Conservation (phyloP, 2,797 vertebrate genomes). For the Ataeniobius toweri region DNA sequence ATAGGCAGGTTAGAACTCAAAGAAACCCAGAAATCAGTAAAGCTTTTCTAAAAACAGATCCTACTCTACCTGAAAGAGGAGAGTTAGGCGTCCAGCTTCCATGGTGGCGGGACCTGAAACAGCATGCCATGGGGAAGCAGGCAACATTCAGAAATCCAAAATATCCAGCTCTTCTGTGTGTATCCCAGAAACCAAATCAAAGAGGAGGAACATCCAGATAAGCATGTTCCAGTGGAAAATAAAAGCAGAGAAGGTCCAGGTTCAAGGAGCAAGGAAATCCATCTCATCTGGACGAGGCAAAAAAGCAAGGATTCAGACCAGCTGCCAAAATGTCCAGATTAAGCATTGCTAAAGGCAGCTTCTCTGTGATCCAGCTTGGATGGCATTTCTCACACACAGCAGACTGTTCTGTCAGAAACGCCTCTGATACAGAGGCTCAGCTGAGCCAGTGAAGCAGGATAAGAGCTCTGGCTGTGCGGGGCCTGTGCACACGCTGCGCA, state of each 20-base stretch:
- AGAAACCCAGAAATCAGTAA: neutral
- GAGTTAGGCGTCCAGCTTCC: constrained; percentile 78
- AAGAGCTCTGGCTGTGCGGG: constrained; percentile 57
- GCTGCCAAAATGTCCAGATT: constrained; percentile 67
- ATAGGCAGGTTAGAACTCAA: neutral
- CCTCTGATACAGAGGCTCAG: constrained; percentile 63
- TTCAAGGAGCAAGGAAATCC: constrained; percentile 56
- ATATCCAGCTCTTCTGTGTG: constrained; percentile 27
- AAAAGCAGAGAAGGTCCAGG: constrained; percentile 37
- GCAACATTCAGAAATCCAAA: constrained; percentile 39
- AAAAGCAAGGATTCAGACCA: constrained; percentile 58
- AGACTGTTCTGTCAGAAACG: constrained; percentile 47
- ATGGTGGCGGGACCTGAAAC: constrained; percentile 72
- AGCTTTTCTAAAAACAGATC: constrained; percentile 2
- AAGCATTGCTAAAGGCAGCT: constrained; percentile 54
- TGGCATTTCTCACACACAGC: constrained; percentile 58
- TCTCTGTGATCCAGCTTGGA: constrained; percentile 52
- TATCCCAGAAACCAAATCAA: constrained; percentile 29
- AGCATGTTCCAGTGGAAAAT: constrained; percentile 34
- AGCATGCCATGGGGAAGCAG: constrained; percentile 77
- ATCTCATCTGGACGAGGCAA: constrained; percentile 47
- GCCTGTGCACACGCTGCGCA: constrained; percentile 60
- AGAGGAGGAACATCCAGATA: constrained; percentile 26
- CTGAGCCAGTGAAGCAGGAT: constrained; percentile 69
- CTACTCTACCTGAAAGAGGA: constrained; percentile 66